Evolutionary conservation across 2,888 invertebrate genomes (phyloP).

Genomic region (Campopleginae sp.): DNA sequence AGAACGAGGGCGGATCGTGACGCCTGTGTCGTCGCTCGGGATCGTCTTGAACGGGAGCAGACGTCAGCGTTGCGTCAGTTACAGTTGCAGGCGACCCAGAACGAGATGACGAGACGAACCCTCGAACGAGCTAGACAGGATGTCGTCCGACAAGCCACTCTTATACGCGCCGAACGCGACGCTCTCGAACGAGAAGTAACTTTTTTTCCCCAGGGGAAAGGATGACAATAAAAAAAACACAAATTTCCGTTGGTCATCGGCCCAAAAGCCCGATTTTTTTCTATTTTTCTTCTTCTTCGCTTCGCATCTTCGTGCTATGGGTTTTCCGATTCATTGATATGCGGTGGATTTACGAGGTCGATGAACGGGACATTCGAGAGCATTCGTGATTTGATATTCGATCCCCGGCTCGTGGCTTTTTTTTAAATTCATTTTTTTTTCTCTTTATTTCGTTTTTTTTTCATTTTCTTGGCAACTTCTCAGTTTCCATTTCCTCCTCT

Average conservation of each 20-base stretch:
- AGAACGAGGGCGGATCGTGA: slow-evolving; percentile 78
- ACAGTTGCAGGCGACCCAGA: slow-evolving; percentile 86
- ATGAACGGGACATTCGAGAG: slow-evolving; percentile 55
- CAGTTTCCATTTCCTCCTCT: slow-evolving; percentile 33
- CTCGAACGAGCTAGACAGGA: slow-evolving; percentile 87
- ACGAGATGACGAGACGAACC: slow-evolving; percentile 86
- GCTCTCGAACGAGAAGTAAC: slow-evolving; percentile 86
- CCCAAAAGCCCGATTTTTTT: background rate
- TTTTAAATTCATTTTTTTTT: slow-evolving; percentile 32
- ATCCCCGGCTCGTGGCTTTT: slow-evolving; percentile 48
- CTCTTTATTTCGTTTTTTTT: slow-evolving; percentile 32
- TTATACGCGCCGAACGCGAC: slow-evolving; percentile 86
- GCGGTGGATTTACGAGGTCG: slow-evolving; percentile 49
- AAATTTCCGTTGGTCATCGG: background rate
- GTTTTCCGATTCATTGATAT: background rate
- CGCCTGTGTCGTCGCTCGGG: slow-evolving; percentile 76
- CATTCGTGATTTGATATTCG: slow-evolving; percentile 49
- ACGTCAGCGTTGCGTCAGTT: slow-evolving; percentile 83
- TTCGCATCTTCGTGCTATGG: background rate
- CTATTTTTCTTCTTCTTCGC: background rate
- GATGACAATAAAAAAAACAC: background rate
- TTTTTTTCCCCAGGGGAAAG: slow-evolving; percentile 33
- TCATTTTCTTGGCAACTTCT: slow-evolving; percentile 4
- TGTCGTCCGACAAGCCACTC: slow-evolving; percentile 86
- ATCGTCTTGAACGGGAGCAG: slow-evolving; percentile 79